A percentile compares a stretch with the other conserved stretches of the same genome.
Evolutionary conservation across 2,113 vertebrate genomes (phyloP).

Genomic region (Heterotis niloticus): DNA sequence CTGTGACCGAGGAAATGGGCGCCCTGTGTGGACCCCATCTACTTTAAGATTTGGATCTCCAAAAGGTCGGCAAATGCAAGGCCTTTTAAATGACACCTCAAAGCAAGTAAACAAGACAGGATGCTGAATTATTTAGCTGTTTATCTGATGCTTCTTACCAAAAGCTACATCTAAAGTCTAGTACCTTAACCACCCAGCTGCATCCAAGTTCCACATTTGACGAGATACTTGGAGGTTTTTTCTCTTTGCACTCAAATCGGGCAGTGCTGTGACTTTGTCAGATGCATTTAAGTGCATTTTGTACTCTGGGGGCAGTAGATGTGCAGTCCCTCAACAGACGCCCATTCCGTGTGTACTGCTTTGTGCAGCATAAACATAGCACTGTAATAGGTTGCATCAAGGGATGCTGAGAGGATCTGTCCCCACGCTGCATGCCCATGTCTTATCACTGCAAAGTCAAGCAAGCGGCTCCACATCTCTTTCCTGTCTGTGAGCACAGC

Average conservation of each 20-base stretch:
- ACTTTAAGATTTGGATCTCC: background rate
- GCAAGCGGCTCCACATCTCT: background rate
- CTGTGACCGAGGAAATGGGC: background rate
- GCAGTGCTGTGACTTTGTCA: background rate
- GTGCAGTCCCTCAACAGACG: background rate
- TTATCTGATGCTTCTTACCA: background rate
- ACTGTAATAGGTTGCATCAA: background rate
- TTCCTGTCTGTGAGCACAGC: constrained; percentile 28
- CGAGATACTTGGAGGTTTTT: background rate
- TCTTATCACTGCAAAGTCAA: background rate
- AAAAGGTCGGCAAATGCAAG: background rate
- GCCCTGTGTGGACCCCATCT: background rate
- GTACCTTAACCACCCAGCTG: background rate
- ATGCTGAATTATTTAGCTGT: background rate
- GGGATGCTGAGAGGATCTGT: background rate
- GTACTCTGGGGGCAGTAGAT: background rate
- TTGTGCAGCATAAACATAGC: background rate
- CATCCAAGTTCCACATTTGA: background rate
- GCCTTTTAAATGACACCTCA: background rate
- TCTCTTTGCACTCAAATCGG: background rate
- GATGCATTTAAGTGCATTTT: background rate
- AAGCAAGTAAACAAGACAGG: background rate
- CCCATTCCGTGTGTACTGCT: background rate
- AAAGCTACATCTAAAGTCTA: background rate
- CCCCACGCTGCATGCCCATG: background rate